phyloP scores from a whole-genome alignment of 1,140 invertebrate species.

The Zaprionus vittiger region DNA sequence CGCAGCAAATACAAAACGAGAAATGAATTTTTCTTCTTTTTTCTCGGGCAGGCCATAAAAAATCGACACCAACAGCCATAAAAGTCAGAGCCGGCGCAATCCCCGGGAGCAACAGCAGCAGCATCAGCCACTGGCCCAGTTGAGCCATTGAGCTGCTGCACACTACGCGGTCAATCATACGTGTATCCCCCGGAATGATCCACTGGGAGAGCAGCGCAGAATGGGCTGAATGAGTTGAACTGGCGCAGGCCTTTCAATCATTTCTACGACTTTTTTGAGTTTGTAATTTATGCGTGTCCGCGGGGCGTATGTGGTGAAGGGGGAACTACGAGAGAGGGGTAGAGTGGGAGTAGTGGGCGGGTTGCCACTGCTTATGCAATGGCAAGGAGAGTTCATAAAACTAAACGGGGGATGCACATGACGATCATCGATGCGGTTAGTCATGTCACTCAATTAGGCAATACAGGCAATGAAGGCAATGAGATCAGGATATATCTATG shows the following conservation, averaged over 20 bases:
- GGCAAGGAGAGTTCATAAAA: not conserved
- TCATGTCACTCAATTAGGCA: not conserved
- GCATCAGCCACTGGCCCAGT: conserved; percentile 31
- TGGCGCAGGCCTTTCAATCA: conserved; percentile 68
- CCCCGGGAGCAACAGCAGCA: conserved; percentile 54
- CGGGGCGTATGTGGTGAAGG: not conserved
- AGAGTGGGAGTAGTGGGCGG: not conserved
- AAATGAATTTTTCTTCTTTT: conserved; percentile 69
- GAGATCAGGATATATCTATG: too few relatives aligned
- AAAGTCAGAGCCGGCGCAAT: conserved; percentile 77
- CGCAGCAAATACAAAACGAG: conserved; percentile 44
- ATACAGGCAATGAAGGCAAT: not conserved
- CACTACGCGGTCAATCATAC: conserved; percentile 69
- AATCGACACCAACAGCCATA: conserved; percentile 79
- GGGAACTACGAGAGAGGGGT: conserved; percentile 21
- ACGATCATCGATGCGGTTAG: not conserved
- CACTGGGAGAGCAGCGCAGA: not conserved
- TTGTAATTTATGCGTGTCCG: conserved; percentile 62
- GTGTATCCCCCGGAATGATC: conserved; percentile 35
- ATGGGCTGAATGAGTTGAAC: not conserved
- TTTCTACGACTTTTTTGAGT: conserved; percentile 66
- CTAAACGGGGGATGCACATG: not conserved
- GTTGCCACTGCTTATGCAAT: not conserved
- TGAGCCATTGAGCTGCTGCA: conserved; percentile 50
- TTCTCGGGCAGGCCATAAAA: conserved; percentile 71